Conservation (phyloP, 2,113 vertebrate species). For the Osmerus mordax region DNA sequence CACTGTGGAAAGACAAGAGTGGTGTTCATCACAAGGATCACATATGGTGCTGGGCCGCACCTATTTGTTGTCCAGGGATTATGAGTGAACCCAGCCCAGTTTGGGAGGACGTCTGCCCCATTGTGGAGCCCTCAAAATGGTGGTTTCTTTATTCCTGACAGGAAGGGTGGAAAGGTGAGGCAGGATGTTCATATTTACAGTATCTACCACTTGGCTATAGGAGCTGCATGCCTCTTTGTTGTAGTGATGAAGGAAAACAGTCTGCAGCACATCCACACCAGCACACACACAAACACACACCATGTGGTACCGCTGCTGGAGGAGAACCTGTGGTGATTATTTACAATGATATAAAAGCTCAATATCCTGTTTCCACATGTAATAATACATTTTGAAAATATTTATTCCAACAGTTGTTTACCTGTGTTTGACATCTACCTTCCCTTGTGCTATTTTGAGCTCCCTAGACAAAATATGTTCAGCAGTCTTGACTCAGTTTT, state of each 20-base stretch:
- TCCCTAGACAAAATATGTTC: too few relatives aligned
- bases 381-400: constrained; percentile 61
- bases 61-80: not conserved
- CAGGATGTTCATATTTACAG: constrained; percentile 63
- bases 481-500: too few relatives aligned
- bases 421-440: too few relatives aligned
- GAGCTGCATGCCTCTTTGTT: constrained; percentile 54
- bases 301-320: constrained; percentile 43
- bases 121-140: constrained; percentile 5
- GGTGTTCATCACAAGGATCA: constrained; percentile 3
- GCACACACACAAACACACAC: constrained; percentile 18
- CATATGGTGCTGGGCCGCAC: not conserved
- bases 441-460: too few relatives aligned
- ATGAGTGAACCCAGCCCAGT: not conserved
- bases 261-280: constrained; percentile 62
- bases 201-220: constrained; percentile 31
- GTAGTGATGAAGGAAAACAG: constrained; percentile 62
- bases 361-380: constrained; percentile 62
- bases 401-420: constrained; percentile 41
- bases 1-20: not conserved
- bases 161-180: constrained; percentile 47
- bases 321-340: constrained; percentile 51
- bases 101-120: not conserved
- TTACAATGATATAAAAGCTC: constrained; percentile 69
- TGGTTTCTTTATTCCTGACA: constrained; percentile 10